Evolutionary conservation across 2,113 vertebrate genomes (phyloP), one percentile per base, ranked within the genome.

Genomic region (Micromys minutus): DNA sequence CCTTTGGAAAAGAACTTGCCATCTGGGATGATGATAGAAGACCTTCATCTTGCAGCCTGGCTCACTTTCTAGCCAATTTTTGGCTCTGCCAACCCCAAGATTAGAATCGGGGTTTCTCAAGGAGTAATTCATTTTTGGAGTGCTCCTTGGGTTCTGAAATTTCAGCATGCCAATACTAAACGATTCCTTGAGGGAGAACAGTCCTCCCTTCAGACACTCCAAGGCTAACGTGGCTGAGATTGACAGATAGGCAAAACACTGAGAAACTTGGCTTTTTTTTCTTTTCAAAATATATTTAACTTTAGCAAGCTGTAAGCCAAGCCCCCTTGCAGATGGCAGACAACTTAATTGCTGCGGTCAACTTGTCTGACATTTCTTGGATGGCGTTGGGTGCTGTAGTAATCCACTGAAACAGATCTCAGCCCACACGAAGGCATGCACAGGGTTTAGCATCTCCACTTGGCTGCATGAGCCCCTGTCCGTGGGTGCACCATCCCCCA

Each of bases 271-370:
- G 95, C 91, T 92, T 87, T 55, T 95, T 45, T 42, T 57, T 26
- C 71, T 85, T 92, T 91, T 76, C 89, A 88, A 93, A 97, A 95
- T 75, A 91, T 90, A 80, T 96, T 98, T 97, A 77, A 94, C 90
- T 96, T 95, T 94, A 96, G 96, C 71, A 97, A 97, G 91, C 89
- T 97, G 92, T 85, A 50, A 96, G 97, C 96, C 94, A 95, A 98
- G 97, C 96, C 90, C 90, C 97, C 96, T 97, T 90, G 81, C 98
- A 98, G 98, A 98, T 97, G 98, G 98, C 93, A 98, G 98, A 98
- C 98, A 75, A 97, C 85, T 98, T 98, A 98, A 98, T 98, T 97
- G 97, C 98, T 98, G 98, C 93, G 98, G 98, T 98, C 94, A 98
- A 95, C 90, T 90, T 50, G 95, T 97, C 98, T 98, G 97, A 97